phyloP scores from a whole-genome alignment of 2,797 vertebrate species.

The Chaetodon trifasciatus region DNA sequence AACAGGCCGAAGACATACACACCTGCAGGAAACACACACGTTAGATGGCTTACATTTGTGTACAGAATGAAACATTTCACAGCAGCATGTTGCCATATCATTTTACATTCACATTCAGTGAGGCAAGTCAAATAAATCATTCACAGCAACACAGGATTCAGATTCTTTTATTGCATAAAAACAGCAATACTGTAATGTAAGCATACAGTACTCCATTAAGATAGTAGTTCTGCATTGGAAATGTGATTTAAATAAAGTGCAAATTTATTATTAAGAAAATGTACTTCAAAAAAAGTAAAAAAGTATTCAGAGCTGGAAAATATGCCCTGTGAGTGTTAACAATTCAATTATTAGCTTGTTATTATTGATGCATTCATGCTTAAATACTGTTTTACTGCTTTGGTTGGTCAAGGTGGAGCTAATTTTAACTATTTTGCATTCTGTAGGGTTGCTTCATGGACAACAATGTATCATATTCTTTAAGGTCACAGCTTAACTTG shows the following conservation, averaged over 20 bases:
- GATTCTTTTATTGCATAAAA: too few relatives aligned
- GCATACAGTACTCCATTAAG: too few relatives aligned
- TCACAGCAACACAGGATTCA: not conserved
- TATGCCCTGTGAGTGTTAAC: not conserved
- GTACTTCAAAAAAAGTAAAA: too few relatives aligned
- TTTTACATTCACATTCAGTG: not conserved
- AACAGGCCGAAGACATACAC: slow-evolving; percentile 95
- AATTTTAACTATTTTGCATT: too few relatives aligned
- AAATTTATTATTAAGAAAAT: too few relatives aligned
- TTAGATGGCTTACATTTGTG: slow-evolving; percentile 62
- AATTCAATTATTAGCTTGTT: not conserved
- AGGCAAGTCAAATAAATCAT: not conserved
- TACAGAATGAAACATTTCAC: not conserved
- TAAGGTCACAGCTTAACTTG: too few relatives aligned
- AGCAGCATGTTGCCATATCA: not conserved
- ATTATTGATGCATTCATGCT: not conserved
- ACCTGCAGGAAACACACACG: slow-evolving; percentile 80
- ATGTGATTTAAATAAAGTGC: too few relatives aligned
- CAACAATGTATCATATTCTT: not conserved
- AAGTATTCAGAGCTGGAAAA: not conserved
- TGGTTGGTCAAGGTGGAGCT: too few relatives aligned
- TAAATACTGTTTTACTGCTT: too few relatives aligned
- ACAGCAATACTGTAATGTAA: too few relatives aligned
- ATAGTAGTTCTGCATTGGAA: too few relatives aligned
- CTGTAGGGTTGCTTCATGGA: too few relatives aligned